Conservation (phyloP, 2,113 vertebrate species). For the Thinocorus orbignyianus region DNA sequence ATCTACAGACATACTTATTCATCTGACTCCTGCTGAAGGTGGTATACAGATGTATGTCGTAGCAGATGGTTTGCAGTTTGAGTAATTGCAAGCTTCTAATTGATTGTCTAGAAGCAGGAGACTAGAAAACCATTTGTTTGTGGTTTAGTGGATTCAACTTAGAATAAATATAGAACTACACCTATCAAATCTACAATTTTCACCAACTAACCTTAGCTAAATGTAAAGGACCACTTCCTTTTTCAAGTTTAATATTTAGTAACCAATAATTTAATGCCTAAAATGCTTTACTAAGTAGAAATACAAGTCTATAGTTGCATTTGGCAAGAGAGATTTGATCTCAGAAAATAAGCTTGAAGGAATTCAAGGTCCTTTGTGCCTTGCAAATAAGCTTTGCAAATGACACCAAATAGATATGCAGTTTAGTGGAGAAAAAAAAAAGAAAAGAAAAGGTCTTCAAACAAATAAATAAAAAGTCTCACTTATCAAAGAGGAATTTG, state of each 20-base stretch:
- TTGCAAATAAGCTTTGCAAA: background rate
- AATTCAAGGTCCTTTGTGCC: background rate
- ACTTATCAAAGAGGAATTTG: background rate
- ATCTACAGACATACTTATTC: background rate
- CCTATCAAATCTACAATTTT: conserved; percentile 70
- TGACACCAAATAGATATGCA: background rate
- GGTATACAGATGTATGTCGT: background rate
- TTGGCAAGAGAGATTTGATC: background rate
- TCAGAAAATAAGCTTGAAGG: background rate
- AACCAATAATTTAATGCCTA: conserved; percentile 75
- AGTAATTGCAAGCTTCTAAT: conserved; percentile 71
- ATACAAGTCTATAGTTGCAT: background rate
- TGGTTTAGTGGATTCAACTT: conserved; percentile 61
- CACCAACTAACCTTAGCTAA: conserved; percentile 67
- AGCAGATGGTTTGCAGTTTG: conserved; percentile 45
- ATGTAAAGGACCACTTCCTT: conserved; percentile 65
- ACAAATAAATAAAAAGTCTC: background rate
- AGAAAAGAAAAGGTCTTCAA: background rate
- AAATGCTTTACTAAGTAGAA: conserved; percentile 37
- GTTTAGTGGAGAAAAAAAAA: background rate
- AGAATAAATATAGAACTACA: conserved; percentile 72
- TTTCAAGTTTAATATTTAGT: conserved; percentile 75
- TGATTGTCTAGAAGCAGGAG: conserved; percentile 60
- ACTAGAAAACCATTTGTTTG: conserved; percentile 72
- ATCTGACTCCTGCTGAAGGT: background rate